Conservation (phyloP, 2,888 invertebrate genomes). For the Cinara cedri region DNA sequence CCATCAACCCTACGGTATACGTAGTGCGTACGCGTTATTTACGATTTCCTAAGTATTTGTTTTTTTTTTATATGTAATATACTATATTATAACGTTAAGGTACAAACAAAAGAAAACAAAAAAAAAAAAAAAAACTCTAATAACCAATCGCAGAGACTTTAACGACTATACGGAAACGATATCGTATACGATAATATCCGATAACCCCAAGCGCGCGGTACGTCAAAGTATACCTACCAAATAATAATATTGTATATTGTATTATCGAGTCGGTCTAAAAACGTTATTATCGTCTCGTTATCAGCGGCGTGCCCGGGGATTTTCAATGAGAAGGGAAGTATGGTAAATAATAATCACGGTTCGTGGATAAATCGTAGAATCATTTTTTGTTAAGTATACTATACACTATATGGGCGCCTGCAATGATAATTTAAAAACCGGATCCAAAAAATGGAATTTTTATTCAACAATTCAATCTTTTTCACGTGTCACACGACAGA, state of each 20-base stretch:
- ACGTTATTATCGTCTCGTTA: neutral
- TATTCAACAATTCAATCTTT: too few species aligned
- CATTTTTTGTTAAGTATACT: too few species aligned
- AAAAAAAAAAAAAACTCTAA: constrained; percentile 40
- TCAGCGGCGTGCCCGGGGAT: too few species aligned
- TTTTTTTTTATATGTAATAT: too few species aligned
- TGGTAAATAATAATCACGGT: too few species aligned
- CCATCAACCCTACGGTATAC: constrained; percentile 38
- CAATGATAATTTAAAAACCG: too few species aligned
- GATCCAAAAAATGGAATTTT: too few species aligned
- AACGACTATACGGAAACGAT: constrained; percentile 42
- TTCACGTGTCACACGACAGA: too few species aligned
- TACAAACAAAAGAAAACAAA: neutral
- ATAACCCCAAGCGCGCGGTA: neutral
- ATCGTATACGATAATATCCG: constrained; percentile 12
- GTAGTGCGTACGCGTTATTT: neutral
- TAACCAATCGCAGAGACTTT: constrained; percentile 39
- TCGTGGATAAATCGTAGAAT: too few species aligned
- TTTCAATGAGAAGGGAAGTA: too few species aligned
- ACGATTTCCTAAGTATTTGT: constrained; percentile 41
- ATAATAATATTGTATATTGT: constrained; percentile 24
- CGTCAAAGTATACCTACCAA: constrained; percentile 12
- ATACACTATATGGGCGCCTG: too few species aligned
- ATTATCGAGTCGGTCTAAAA: constrained; percentile 24
- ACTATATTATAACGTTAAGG: neutral